Conservation (phyloP, 2,797 vertebrate species). For the Eidolon dupreanum region DNA sequence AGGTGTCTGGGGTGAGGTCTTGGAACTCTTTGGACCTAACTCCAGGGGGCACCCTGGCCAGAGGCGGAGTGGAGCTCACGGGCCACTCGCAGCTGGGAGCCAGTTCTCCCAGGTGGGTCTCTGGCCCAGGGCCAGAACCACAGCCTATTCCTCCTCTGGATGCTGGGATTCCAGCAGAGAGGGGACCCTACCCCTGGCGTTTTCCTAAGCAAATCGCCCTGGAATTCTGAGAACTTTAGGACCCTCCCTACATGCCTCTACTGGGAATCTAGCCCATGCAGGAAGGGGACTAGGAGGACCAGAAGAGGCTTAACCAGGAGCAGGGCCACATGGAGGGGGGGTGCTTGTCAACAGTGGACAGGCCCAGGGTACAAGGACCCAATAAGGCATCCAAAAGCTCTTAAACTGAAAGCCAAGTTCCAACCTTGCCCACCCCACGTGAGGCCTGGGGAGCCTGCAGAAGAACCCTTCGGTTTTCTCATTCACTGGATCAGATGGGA, state of each 20-base stretch:
- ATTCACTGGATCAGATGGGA: not conserved
- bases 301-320: not conserved
- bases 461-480: not conserved
- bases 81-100: not conserved
- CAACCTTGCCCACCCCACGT: not conserved
- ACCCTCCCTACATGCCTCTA: not conserved
- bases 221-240: not conserved
- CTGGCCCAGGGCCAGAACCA: constrained; percentile 41
- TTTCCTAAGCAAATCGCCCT: not conserved
- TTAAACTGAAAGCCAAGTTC: not conserved
- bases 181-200: not conserved
- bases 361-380: not conserved
- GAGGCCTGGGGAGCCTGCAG: not conserved
- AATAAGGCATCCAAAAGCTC: not conserved
- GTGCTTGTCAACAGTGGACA: not conserved
- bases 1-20: not conserved
- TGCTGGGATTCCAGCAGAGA: not conserved
- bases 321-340: fast-evolving
- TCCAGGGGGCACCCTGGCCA: not conserved
- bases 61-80: not conserved
- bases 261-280: too few relatives aligned
- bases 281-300: not conserved
- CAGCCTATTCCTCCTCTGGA: not conserved
- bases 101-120: not conserved
- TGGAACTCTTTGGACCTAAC: not conserved